Conservation (phyloP, 2,797 vertebrate genomes). For the Orientallactaga sibirica region DNA sequence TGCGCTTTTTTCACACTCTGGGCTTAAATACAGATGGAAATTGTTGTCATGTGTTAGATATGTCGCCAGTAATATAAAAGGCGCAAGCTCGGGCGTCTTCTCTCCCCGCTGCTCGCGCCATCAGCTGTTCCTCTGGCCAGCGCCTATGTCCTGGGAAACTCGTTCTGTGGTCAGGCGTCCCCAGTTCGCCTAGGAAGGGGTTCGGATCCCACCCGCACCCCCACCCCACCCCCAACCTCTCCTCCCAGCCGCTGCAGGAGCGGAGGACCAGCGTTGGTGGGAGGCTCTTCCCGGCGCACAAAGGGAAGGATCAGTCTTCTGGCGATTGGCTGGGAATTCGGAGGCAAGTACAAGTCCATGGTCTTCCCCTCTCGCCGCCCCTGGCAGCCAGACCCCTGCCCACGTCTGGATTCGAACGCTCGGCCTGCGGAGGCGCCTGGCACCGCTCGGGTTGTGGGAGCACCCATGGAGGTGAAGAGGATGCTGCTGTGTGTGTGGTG, state of each 20-base stretch:
- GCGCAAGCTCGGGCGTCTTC: slow-evolving; percentile 90
- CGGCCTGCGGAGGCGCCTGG: slow-evolving; percentile 1
- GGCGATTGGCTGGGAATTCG: slow-evolving; percentile 90
- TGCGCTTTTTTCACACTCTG: slow-evolving; percentile 88
- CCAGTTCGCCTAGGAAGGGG: slow-evolving; percentile 90
- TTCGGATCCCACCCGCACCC: slow-evolving; percentile 88
- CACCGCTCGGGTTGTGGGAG: slow-evolving; percentile 57
- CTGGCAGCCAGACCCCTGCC: not conserved
- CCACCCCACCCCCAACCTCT: slow-evolving; percentile 86
- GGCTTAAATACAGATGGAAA: slow-evolving; percentile 95
- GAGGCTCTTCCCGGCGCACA: slow-evolving; percentile 86
- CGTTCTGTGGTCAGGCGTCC: slow-evolving; percentile 88
- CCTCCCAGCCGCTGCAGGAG: slow-evolving; percentile 89
- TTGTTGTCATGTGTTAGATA: slow-evolving; percentile 96
- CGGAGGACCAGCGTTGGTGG: slow-evolving; percentile 85
- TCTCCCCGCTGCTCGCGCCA: slow-evolving; percentile 77
- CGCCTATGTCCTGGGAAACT: slow-evolving; percentile 89
- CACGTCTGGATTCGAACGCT: slow-evolving; percentile 68
- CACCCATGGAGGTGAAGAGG: slow-evolving; percentile 83
- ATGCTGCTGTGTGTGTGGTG: slow-evolving; percentile 41
- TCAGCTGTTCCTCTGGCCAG: slow-evolving; percentile 91
- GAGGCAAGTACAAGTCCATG: slow-evolving; percentile 92
- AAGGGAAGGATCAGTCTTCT: slow-evolving; percentile 94
- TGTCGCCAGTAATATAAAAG: slow-evolving; percentile 95
- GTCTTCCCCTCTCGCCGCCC: not conserved